phyloP scores from a whole-genome alignment of 2,888 invertebrate genomes.

The Petrophora chlorosata region DNA sequence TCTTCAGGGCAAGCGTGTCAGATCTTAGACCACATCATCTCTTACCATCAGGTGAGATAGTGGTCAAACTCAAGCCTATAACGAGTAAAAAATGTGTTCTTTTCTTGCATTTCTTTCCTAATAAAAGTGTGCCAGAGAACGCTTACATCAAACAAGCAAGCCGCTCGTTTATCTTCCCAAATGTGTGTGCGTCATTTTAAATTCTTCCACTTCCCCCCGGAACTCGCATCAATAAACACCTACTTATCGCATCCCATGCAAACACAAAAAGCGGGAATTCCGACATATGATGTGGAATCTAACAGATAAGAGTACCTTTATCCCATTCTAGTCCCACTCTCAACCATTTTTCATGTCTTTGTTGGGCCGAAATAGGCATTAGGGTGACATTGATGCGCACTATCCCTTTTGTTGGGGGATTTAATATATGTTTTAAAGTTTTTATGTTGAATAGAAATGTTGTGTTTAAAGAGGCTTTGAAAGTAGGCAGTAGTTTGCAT shows the following conservation, averaged over 20 bases:
- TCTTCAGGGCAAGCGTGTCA: no score
- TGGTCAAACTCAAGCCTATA: no score
- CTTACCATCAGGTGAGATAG: no score
- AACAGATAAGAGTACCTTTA: conserved; percentile 75
- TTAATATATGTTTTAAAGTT: conserved; percentile 57
- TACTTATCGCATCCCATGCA: conserved; percentile 37
- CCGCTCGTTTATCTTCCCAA: no score
- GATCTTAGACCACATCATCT: no score
- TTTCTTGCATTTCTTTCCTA: no score
- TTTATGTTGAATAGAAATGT: conserved; percentile 25
- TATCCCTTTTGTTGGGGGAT: conserved; percentile 57
- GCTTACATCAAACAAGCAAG: no score
- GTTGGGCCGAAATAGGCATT: conserved; percentile 70
- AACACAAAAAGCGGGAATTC: conserved; percentile 47
- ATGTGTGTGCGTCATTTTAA: conserved; percentile 23
- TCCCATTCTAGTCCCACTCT: conserved; percentile 72
- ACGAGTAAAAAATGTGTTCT: no score
- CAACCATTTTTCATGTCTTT: conserved; percentile 80
- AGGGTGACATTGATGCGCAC: conserved; percentile 61
- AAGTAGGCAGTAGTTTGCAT: conserved; percentile 2
- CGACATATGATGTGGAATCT: conserved; percentile 61
- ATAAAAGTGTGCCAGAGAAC: no score
- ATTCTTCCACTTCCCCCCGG: conserved; percentile 25
- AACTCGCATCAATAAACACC: conserved; percentile 33
- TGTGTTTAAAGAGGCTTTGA: conserved; percentile 1